A percentile compares a stretch with the other conserved stretches of the same genome.
Conservation (phyloP, 2,797 vertebrate species). For the Darevskia mixta region DNA sequence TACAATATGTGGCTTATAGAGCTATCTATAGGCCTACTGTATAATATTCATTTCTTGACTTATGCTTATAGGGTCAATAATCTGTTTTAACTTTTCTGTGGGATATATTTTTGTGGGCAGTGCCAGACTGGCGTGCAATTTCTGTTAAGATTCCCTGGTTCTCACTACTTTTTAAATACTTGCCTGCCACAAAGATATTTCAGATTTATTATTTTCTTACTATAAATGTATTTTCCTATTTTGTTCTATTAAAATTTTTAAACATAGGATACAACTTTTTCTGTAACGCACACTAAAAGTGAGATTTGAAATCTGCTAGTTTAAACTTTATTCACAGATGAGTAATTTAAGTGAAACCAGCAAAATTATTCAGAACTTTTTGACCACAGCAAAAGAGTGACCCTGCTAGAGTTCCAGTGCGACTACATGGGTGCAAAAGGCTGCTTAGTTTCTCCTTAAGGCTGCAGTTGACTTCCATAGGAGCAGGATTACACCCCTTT, state of each 20-base stretch:
- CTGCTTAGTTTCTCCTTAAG: neutral
- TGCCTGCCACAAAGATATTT: neutral
- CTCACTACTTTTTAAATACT: neutral
- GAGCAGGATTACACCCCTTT: neutral
- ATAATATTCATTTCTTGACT: neutral
- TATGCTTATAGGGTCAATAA: neutral
- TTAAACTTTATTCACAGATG: constrained; percentile 10
- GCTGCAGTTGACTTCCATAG: constrained; percentile 14
- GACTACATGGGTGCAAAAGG: neutral
- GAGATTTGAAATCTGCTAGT: neutral
- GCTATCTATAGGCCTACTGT: neutral
- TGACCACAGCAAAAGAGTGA: neutral
- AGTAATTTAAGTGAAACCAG: neutral
- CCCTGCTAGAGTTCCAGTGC: neutral
- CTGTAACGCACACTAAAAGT: neutral
- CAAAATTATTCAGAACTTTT: neutral
- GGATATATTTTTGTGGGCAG: neutral
- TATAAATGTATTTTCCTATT: neutral
- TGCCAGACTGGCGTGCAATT: neutral
- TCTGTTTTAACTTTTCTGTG: neutral
- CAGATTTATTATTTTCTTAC: neutral
- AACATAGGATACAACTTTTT: neutral
- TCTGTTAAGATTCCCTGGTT: neutral
- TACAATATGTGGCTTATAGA: neutral
- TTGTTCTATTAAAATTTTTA: neutral